phyloP scores from a whole-genome alignment of 2,113 vertebrate species.

The Tychaedon coryphoeus region DNA sequence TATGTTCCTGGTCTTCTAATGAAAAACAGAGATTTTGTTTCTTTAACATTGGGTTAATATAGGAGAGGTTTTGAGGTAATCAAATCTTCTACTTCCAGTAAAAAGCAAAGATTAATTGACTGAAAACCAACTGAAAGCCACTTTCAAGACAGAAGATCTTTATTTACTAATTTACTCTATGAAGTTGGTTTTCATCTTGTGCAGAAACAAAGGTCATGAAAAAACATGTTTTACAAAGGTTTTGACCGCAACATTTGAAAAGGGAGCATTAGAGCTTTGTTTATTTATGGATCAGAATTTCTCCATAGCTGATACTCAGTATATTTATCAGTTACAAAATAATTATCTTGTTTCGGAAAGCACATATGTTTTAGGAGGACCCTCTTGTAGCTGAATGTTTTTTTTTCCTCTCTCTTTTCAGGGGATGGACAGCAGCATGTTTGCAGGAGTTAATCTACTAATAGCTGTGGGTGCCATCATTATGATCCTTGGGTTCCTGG shows the following conservation, averaged over 20 bases:
- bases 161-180: not conserved
- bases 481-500: conserved; percentile 88
- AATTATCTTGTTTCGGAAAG: not conserved
- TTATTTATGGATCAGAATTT: not conserved
- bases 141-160: not conserved
- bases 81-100: not conserved
- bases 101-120: not conserved
- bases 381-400: not conserved
- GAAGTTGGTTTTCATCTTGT: not conserved
- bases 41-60: not conserved
- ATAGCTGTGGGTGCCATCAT: conserved; percentile 78
- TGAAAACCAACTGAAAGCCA: not conserved
- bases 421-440: not conserved
- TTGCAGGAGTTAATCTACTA: conserved; percentile 51
- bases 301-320: not conserved
- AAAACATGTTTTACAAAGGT: not conserved
- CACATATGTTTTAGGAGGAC: not conserved
- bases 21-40: conserved; percentile 5
- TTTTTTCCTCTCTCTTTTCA: not conserved
- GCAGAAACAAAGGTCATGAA: not conserved
- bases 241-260: not conserved
- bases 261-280: not conserved
- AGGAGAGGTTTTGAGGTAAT: not conserved
- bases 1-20: not conserved
- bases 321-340: not conserved